Evolutionary conservation across 2,113 vertebrate genomes (phyloP), one percentile per base, ranked within the genome.

Genomic region (Chionis minor): DNA sequence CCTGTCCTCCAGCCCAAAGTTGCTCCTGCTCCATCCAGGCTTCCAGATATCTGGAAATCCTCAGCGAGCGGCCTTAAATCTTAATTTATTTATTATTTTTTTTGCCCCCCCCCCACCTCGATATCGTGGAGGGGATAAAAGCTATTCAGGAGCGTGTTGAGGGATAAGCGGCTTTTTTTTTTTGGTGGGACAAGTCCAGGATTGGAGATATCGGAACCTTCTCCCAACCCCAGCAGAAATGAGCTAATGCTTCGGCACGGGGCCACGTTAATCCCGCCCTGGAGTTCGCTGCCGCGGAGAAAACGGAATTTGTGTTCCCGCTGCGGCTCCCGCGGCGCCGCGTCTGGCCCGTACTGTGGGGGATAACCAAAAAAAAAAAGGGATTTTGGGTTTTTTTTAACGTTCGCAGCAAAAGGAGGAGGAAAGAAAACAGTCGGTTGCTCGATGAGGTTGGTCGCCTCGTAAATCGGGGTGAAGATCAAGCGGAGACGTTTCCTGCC

Each of bases 371-470:
- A 30, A 38, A 47, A 38, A 38, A 10, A 30, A 28, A 42, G 22
- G 7, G 1, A 38, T 38, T 38, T 38, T 38, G 1, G 1, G 2
- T 0, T 9, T 28, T 58, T 63, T 81, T 6, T 3, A 55, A 44
- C 5, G 4, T 70, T 26, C 47, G 40, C 23, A 24, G 49, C 55
- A 62, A 35, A 77, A 71, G 5, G 23, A 45, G 23, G 55, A 4
- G 14, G 12, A 35, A 62, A 38, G 45, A 30, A 63, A 12, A 20
- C 32, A 14, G 12, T 20, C 10, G 2, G 14, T 55, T 55, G 15
- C 11, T 55, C 14, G 30, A 20, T 42, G 49, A 18, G 15, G 52
- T 45, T 27, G 32, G 45, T 59, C 22, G 9, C 9, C 17, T 81
- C 47, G 4, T 17, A 19, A 61, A 40, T 9, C 26, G 40, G 28